Evolutionary conservation across 2,888 invertebrate genomes (phyloP).

Genomic region (Hofmannophila pseudospretella): DNA sequence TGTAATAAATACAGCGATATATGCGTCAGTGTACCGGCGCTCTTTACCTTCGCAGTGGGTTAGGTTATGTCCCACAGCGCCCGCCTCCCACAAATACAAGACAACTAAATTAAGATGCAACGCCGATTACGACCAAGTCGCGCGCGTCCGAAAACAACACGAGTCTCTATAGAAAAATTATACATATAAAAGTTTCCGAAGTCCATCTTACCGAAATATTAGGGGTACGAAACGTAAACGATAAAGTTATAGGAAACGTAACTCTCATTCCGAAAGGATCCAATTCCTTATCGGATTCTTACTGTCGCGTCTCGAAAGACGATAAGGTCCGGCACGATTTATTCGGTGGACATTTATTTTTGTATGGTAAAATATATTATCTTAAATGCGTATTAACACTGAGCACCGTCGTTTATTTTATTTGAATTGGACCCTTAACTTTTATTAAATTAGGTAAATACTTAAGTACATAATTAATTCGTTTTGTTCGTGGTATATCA

Average conservation of each 20-base stretch:
- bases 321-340: constrained; percentile 70
- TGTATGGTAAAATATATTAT: constrained; percentile 72
- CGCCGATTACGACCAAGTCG: constrained; percentile 60
- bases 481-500: too few species aligned
- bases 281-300: constrained; percentile 62
- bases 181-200: constrained; percentile 20
- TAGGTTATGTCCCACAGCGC: constrained; percentile 47
- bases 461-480: too few species aligned
- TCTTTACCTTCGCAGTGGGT: constrained; percentile 49
- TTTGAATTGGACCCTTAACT: constrained; percentile 37
- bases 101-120: constrained; percentile 77
- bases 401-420: constrained; percentile 62
- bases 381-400: constrained; percentile 75
- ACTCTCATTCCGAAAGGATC: constrained; percentile 38
- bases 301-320: constrained; percentile 62
- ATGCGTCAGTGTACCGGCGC: constrained; percentile 37
- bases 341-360: constrained; percentile 73
- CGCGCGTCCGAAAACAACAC: constrained; percentile 34
- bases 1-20: constrained; percentile 46
- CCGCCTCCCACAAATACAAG: constrained; percentile 63
- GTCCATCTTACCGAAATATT: constrained; percentile 16
- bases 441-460: constrained; percentile 1
- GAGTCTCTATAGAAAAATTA: constrained; percentile 36
- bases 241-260: constrained; percentile 32
- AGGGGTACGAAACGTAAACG: constrained; percentile 41